Evolutionary conservation across 2,888 invertebrate species (phyloP), one percentile per base, ranked within the genome.

Genomic region (Stegophylla sp.): DNA sequence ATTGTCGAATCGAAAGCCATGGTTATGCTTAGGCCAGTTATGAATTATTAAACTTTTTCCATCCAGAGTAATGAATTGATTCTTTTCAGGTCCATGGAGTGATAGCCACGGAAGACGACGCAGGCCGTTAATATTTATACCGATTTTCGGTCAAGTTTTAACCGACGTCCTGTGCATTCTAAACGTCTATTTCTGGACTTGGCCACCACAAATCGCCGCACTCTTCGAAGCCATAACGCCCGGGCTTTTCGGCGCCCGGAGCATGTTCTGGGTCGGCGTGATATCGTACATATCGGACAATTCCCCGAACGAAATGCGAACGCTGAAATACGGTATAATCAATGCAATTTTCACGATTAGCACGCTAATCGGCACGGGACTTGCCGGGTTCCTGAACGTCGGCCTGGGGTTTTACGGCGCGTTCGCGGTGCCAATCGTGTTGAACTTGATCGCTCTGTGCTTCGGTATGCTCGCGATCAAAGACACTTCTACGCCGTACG

Each of bases 281-380:
- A 83, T 83, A 73, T 83, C 84, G 20, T 84, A 84, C 59, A 82
- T 84, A 61, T 83, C 83, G 7, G 84, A 84, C 73, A 83, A 82
- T 43, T 82, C 83, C 23, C 59, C 82, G 7, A 73, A 75, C 4
- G 82, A 83, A n/a, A 43, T 63, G 17, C 77, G 84, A 72, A 84
- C 84, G 4, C 73, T 84, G n/a, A 83, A 84, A 20, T 82, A 83
- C 17, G 84, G 83, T 4, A 64, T 84, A 2, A 76, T 84, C 23
- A 82, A 82, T 28, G 82, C 83, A 5, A 17, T 63, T 0, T 82
- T 56, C 56, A 72, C 79, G 9, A 23, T 81, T 1, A 69, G 82
- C 15, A 45, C 73, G 13, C 41, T 77, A 10, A 61, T 83, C 17
- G 83, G 81, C 3, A 75, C 66, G 15, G 83, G 83, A 3, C 26